phyloP scores from a whole-genome alignment of 2,888 invertebrate genomes.

The Stramonita haemastoma region DNA sequence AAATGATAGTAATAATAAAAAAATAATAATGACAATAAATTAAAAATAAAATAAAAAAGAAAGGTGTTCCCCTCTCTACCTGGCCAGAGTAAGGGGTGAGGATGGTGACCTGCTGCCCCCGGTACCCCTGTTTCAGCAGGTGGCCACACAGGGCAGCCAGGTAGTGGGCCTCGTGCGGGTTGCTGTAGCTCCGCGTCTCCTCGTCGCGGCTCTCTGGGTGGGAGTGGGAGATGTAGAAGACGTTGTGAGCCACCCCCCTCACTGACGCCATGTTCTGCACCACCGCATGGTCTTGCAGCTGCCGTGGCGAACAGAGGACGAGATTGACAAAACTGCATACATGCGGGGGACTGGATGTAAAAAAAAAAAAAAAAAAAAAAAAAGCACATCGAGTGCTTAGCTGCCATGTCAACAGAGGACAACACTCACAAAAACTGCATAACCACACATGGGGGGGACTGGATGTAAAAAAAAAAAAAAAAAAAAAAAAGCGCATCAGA shows the following conservation, averaged over 20 bases:
- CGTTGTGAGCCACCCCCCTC: constrained; percentile 64
- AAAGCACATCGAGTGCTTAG: no score
- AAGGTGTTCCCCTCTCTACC: constrained; percentile 40
- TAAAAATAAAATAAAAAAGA: no score
- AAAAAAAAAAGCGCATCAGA: no score
- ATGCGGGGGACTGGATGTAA: no score
- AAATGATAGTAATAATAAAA: not conserved
- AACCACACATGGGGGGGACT: no score
- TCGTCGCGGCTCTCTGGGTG: constrained; percentile 58
- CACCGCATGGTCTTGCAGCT: constrained; percentile 65
- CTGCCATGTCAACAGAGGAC: no score
- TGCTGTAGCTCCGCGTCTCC: constrained; percentile 67
- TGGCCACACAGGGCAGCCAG: constrained; percentile 65
- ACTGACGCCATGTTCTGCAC: constrained; percentile 63
- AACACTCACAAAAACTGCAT: no score
- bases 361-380: no score
- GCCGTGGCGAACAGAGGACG: no score
- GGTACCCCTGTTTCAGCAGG: constrained; percentile 71
- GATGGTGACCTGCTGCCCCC: constrained; percentile 68
- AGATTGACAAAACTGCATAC: no score
- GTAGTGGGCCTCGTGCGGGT: constrained; percentile 70
- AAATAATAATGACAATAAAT: not conserved
- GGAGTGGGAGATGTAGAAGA: constrained; percentile 72
- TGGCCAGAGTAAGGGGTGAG: constrained; percentile 74
- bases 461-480: no score